Conservation (phyloP, 1,140 invertebrate genomes). For the Papilio dardanus region DNA sequence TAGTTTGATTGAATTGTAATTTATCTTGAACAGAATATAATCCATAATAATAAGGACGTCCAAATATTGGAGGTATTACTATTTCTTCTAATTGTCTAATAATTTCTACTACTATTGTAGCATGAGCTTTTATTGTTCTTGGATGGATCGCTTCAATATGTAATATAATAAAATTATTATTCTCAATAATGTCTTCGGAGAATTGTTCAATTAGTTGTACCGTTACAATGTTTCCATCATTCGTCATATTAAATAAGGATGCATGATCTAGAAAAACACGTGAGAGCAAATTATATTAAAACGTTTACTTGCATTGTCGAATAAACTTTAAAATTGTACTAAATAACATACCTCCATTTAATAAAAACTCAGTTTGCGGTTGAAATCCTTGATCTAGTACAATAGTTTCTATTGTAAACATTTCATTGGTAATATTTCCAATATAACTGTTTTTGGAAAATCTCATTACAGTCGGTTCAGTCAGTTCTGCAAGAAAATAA, state of each 20-base stretch:
- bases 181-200: constrained; percentile 39
- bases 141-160: constrained; percentile 42
- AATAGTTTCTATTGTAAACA: constrained; percentile 49
- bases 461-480: constrained; percentile 47
- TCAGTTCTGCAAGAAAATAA: constrained; percentile 53
- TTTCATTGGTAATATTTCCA: constrained; percentile 48
- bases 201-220: constrained; percentile 39
- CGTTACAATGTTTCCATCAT: constrained; percentile 33
- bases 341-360: constrained; percentile 51
- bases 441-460: constrained; percentile 58
- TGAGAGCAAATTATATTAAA: constrained; percentile 18
- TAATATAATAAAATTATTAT: constrained; percentile 44
- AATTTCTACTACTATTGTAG: constrained; percentile 50
- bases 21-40: constrained; percentile 41
- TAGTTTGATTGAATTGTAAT: constrained; percentile 40
- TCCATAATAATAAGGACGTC: constrained; percentile 48
- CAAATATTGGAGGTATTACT: constrained; percentile 42
- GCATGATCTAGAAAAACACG: constrained; percentile 51
- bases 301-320: not conserved
- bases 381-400: constrained; percentile 49
- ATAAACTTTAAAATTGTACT: not conserved
- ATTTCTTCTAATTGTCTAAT: constrained; percentile 32
- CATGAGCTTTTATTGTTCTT: constrained; percentile 44
- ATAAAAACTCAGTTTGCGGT: constrained; percentile 44
- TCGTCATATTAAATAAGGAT: constrained; percentile 41